phyloP scores from a whole-genome alignment of 2,113 vertebrate genomes.

The Fregetta grallaria region DNA sequence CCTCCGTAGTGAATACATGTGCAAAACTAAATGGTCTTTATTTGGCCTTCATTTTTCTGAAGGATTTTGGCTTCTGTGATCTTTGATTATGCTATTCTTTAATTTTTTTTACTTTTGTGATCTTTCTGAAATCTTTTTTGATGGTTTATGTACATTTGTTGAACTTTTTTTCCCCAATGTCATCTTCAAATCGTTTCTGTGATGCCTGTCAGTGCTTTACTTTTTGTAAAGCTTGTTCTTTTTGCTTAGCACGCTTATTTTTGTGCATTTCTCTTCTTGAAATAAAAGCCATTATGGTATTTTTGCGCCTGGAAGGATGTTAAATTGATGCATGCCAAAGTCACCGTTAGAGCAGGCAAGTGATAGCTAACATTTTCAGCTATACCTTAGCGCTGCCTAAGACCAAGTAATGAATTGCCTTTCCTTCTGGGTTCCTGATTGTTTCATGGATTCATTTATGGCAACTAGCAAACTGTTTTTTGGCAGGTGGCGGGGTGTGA shows the following conservation, averaged over 20 bases:
- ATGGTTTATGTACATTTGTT: background rate
- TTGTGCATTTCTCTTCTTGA: background rate
- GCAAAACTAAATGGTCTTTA: background rate
- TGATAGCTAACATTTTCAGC: background rate
- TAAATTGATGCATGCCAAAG: background rate
- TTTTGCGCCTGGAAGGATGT: background rate
- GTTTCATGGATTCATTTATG: background rate
- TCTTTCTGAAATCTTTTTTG: background rate
- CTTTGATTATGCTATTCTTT: background rate
- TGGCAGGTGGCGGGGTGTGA: background rate
- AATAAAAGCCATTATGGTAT: background rate
- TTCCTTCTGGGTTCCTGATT: background rate
- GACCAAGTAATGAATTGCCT: background rate
- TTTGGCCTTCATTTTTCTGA: background rate
- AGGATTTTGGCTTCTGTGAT: background rate
- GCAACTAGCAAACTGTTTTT: background rate
- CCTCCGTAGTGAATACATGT: background rate
- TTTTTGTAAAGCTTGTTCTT: background rate
- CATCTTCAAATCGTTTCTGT: background rate
- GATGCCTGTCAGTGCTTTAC: background rate
- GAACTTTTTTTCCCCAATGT: background rate
- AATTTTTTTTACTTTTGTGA: background rate
- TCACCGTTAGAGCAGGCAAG: background rate
- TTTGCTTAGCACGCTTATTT: background rate
- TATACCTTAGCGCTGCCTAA: background rate